phyloP scores from a whole-genome alignment of 2,797 vertebrate species.

The Betta splendens region DNA sequence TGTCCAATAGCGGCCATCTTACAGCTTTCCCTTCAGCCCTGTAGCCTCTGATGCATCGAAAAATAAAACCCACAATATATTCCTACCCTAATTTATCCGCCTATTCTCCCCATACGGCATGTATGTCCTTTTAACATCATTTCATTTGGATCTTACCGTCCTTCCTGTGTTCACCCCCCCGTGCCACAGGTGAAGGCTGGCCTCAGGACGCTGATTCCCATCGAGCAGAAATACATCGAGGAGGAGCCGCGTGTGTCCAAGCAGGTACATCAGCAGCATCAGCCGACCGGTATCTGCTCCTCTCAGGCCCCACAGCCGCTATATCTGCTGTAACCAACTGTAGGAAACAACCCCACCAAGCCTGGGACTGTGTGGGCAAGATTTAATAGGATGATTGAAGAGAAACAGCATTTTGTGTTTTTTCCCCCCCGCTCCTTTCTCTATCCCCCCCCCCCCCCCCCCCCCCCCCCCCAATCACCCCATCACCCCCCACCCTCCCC shows the following conservation, averaged over 20 bases:
- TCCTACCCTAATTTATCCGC: not conserved
- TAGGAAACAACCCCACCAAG: conserved; percentile 59
- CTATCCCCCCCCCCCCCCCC: conserved; percentile 55
- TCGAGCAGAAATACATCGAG: conserved; percentile 98
- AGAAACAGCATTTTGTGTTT: conserved; percentile 70
- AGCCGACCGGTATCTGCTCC: conserved; percentile 25
- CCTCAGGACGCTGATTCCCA: conserved; percentile 92
- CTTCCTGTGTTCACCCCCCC: conserved; percentile 32
- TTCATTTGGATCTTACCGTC: conserved; percentile 39
- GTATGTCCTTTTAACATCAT: not conserved
- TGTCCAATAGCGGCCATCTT: conserved; percentile 82
- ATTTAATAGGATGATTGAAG: conserved; percentile 76
- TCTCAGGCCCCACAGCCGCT: conserved; percentile 17
- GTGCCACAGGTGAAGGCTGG: conserved; percentile 92
- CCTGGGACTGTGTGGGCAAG: conserved; percentile 67
- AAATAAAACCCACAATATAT: no score
- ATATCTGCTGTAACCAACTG: conserved; percentile 45
- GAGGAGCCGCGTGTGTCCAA: conserved; percentile 97
- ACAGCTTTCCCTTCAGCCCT: conserved; percentile 53
- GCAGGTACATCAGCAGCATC: conserved; percentile 91
- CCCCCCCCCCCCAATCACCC: conserved; percentile 56
- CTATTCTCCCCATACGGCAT: not conserved
- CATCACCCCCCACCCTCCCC: conserved; percentile 54
- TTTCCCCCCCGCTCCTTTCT: conserved; percentile 56
- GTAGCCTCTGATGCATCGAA: no score